Evolutionary conservation across 2,888 invertebrate genomes (phyloP).

Genomic region (Scaptomyza tumidula): DNA sequence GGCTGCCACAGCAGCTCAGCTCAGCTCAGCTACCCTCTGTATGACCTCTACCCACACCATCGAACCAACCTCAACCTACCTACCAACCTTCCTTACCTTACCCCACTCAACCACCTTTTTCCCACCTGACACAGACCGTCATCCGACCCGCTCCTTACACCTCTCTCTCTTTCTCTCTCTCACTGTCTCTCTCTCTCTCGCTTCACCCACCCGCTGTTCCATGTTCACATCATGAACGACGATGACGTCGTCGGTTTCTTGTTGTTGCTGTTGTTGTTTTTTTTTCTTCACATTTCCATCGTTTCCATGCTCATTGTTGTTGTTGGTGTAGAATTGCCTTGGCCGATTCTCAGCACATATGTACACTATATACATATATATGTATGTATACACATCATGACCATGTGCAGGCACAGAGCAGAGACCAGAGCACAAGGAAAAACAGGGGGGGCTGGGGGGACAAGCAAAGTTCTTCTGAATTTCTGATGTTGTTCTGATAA

Average conservation of each 20-base stretch:
- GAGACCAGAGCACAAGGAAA: neutral
- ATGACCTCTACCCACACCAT: slow-evolving; percentile 59
- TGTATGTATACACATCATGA: slow-evolving; percentile 49
- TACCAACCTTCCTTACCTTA: neutral
- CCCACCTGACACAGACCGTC: slow-evolving; percentile 43
- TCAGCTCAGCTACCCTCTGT: slow-evolving; percentile 63
- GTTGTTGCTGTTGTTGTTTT: slow-evolving; percentile 22
- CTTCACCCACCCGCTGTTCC: slow-evolving; percentile 8
- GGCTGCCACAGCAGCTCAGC: slow-evolving; percentile 57
- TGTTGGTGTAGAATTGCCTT: slow-evolving; percentile 65
- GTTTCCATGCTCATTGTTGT: slow-evolving; percentile 14
- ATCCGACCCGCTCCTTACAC: slow-evolving; percentile 7
- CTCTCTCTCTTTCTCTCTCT: neutral
- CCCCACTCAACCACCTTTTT: slow-evolving; percentile 23
- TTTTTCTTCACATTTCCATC: slow-evolving; percentile 19
- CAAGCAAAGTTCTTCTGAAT: slow-evolving; percentile 75
- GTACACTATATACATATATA: slow-evolving; percentile 22
- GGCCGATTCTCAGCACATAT: slow-evolving; percentile 69
- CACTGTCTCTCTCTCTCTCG: too few species aligned
- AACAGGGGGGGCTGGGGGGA: neutral
- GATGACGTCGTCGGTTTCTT: slow-evolving; percentile 56
- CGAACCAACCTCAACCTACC: neutral
- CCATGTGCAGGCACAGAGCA: slow-evolving; percentile 31
- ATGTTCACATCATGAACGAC: slow-evolving; percentile 62
- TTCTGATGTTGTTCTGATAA: slow-evolving; percentile 83